Base-by-base conservation (phyloP, 2,797 vertebrate species). In the Borostomias antarcticus region DNA sequence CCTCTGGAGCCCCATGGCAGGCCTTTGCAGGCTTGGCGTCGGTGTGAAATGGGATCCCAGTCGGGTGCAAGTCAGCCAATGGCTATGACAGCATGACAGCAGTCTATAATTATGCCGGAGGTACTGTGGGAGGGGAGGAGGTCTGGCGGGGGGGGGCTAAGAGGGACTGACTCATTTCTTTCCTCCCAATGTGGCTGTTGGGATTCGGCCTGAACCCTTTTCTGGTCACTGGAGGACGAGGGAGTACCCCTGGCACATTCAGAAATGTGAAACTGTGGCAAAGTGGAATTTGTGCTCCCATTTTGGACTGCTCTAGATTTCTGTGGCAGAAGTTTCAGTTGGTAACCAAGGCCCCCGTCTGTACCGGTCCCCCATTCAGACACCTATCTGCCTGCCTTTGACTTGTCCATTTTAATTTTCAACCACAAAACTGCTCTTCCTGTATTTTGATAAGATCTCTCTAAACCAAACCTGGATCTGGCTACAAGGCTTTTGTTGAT, bases 81-180 rank as follows among this genome's bases (percentile, higher is more conserved):
- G 62, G 60, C 78, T 81, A 69, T 69, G 52, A 6, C 69, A 30
- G 51, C 37, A 69, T 69, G 52, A 6, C 69, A 30, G 51, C 37
- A 0, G 50, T 77, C 90, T 92, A 92, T 89, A 91, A 88, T 93
- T 91, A 90, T 80, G 86, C 52, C 35, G 5, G 23, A 66, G 47
- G 68, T 69, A 17, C 62, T 69, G 66, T 67, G 54, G 56, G 67
- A 70, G 45, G 67, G 71, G 48, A 52, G 62, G 29, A 59, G 5
- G 5, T 58, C 50, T n/a, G n/a, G n/a, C n/a, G n/a, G n/a, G n/a
- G 64, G 57, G 61, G 37, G 23, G 40, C 62, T 33, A 68, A 64
- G 50, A 61, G 58, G 10, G 47, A 19, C 4, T 50, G 25, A 26
- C 37, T 13, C 64, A 62, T 69, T 73, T 86, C 84, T 79, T 78